Evolutionary conservation across 2,888 invertebrate species (phyloP).

Genomic region (Desoria tigrina): DNA sequence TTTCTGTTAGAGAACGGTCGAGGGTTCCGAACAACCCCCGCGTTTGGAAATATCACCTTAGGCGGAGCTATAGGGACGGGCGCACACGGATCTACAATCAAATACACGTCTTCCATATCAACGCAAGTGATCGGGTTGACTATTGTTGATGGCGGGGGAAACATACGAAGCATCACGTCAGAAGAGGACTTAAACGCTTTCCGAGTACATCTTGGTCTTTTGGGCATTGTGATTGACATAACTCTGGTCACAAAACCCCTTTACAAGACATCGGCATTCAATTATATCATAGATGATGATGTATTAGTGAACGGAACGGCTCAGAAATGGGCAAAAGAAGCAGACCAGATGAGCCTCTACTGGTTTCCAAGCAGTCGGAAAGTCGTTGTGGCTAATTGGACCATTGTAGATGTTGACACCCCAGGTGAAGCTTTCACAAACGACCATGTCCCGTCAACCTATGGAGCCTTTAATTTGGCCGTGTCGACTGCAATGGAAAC

Average conservation of each 20-base stretch:
- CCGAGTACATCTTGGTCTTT: constrained; percentile 28
- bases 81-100: constrained; percentile 27
- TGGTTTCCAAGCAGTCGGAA: constrained; percentile 25
- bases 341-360: constrained; percentile 23
- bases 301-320: constrained; percentile 13
- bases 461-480: neutral
- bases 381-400: constrained; percentile 32
- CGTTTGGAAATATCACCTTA: constrained; percentile 27
- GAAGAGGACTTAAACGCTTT: constrained; percentile 22
- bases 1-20: constrained; percentile 18
- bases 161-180: constrained; percentile 5
- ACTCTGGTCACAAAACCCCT: constrained; percentile 20
- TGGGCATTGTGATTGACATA: constrained; percentile 22
- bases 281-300: constrained; percentile 9
- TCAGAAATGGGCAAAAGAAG: neutral
- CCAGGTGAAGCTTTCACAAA: constrained; percentile 13
- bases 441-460: constrained; percentile 19
- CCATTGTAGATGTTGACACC: constrained; percentile 19
- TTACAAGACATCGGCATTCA: constrained; percentile 23
- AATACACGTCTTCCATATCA: constrained; percentile 18
- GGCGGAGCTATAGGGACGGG: constrained; percentile 32
- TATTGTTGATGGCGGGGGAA: constrained; percentile 30
- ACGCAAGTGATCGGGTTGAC: constrained; percentile 19
- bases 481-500: neutral
- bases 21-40: constrained; percentile 24